These are phyloP conservation scores for Entomobrya proxima DNA, from an alignment of 2,888 invertebrate species.

Conservation along the genomic window DNA sequence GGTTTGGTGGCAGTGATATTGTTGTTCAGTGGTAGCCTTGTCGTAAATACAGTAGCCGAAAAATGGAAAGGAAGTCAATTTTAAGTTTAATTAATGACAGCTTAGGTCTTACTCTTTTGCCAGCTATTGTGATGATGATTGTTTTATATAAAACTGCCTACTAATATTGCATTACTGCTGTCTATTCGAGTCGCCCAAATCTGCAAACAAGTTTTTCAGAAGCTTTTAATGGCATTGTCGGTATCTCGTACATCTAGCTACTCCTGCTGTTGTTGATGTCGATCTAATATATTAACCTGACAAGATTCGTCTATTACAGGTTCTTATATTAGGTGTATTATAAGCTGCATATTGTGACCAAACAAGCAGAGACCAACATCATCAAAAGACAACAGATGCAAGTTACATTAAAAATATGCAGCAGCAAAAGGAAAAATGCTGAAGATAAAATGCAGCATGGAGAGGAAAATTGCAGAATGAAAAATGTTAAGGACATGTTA, in stretches of 20 bases:
- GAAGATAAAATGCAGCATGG: constrained; percentile 18
- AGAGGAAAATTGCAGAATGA: constrained; percentile 35
- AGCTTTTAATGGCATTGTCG: constrained; percentile 35
- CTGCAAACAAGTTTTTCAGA: constrained; percentile 57
- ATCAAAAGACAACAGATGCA: constrained; percentile 2
- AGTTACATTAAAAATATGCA: background rate
- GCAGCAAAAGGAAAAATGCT: constrained; percentile 11
- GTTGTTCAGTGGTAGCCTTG: too few species aligned
- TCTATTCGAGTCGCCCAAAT: constrained; percentile 30
- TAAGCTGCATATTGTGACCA: background rate
- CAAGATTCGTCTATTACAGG: background rate
- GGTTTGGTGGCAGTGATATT: constrained; percentile 34
- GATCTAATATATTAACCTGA: constrained; percentile 19
- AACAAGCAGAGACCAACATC: background rate
- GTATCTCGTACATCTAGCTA: constrained; percentile 37
- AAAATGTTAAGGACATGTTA: constrained; percentile 47
- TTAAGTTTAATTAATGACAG: constrained; percentile 64
- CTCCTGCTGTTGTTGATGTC: constrained; percentile 18
- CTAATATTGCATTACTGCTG: background rate
- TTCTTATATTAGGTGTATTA: background rate
- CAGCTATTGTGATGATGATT: constrained; percentile 38
- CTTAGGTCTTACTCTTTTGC: constrained; percentile 45
- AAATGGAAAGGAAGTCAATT: constrained; percentile 61
- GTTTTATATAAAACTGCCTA: constrained; percentile 30
- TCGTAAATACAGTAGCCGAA: constrained; percentile 58